These are phyloP conservation scores for Thalassarche chlororhynchos DNA, from an alignment of 2,113 vertebrate species.

Conservation along the genomic window DNA sequence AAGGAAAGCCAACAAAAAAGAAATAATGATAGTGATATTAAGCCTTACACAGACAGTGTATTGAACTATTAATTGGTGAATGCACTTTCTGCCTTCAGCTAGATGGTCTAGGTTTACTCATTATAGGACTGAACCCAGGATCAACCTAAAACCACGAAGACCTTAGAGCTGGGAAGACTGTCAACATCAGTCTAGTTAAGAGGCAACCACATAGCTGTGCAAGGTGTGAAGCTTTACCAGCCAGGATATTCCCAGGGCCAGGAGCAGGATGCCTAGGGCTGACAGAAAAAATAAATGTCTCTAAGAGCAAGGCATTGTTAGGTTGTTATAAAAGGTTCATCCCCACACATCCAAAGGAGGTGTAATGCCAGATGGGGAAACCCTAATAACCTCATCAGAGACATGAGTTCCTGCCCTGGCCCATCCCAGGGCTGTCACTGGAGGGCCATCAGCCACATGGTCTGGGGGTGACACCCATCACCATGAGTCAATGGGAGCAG, in stretches of 20 bases:
- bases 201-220: neutral
- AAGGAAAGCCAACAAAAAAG: neutral
- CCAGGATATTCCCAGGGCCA: neutral
- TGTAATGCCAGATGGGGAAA: fast-evolving
- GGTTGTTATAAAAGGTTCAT: neutral
- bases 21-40: neutral
- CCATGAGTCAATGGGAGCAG: neutral
- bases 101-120: neutral
- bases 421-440: neutral
- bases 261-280: neutral
- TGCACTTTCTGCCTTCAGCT: neutral
- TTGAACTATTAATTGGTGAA: neutral
- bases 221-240: neutral
- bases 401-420: neutral
- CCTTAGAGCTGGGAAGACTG: neutral
- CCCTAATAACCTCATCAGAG: neutral
- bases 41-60: neutral
- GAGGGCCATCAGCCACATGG: neutral
- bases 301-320: neutral
- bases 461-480: neutral
- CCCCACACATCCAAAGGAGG: neutral
- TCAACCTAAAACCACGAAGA: neutral
- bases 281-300: neutral
- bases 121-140: neutral
- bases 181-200: neutral